Percentiles rank a stretch among this genome's conserved stretches.
Conservation (phyloP, 2,113 vertebrate genomes). For the Poeciliopsis occidentalis region DNA sequence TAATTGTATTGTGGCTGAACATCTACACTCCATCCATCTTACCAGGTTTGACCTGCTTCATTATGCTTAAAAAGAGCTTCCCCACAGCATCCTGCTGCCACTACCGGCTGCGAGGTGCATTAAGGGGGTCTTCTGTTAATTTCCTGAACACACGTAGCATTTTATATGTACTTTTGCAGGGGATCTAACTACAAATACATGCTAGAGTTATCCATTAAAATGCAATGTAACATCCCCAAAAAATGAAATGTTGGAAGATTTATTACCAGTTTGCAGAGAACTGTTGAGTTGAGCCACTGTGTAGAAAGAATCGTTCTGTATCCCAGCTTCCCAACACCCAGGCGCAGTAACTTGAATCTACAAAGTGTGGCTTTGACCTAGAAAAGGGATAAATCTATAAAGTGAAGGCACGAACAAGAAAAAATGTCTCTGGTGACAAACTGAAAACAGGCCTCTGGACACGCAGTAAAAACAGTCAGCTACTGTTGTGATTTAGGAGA, state of each 20-base stretch:
- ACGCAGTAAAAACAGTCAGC: constrained; percentile 9
- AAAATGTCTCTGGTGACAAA: constrained; percentile 30
- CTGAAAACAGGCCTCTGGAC: constrained; percentile 30
- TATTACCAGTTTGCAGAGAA: background rate
- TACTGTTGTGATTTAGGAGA: constrained; percentile 50
- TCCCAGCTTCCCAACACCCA: constrained; percentile 16
- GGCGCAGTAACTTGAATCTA: constrained; percentile 8
- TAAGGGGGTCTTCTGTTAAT: background rate
- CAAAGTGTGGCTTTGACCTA: constrained; percentile 33
- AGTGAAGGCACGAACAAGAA: constrained; percentile 11
- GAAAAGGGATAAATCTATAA: constrained; percentile 48
- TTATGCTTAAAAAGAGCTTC: no score
- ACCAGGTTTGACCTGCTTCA: no score
- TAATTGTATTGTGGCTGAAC: background rate
- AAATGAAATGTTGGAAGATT: background rate
- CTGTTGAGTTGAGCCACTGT: constrained; percentile 1
- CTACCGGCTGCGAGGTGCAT: no score
- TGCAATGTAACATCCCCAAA: background rate
- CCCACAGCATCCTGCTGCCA: no score
- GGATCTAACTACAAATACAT: no score
- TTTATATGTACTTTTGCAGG: background rate
- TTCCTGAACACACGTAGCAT: background rate
- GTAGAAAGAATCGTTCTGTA: background rate
- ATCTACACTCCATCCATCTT: background rate
- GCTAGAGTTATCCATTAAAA: background rate